These are phyloP conservation scores for Lymantria dispar DNA, from an alignment of 2,888 invertebrate species.

Conservation along the genomic window DNA sequence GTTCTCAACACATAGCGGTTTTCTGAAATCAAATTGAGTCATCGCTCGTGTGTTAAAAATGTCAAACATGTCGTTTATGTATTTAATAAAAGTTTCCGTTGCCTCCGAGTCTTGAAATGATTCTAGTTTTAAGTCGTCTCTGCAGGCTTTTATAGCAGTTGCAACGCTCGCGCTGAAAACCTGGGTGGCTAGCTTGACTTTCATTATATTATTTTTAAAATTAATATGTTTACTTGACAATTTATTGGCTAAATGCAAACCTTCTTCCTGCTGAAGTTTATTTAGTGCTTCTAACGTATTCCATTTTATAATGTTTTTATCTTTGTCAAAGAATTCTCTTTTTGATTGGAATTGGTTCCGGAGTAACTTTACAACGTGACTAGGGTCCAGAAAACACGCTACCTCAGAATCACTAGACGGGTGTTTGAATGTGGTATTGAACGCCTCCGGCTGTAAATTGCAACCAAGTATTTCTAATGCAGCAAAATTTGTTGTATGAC, in stretches of 20 bases:
- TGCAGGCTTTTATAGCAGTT: conserved; percentile 1
- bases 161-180: conserved; percentile 1
- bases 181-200: conserved; percentile 6
- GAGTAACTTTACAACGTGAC: conserved; percentile 1
- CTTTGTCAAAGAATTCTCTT: neutral
- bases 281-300: neutral
- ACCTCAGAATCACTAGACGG: neutral
- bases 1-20: conserved; percentile 4
- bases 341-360: neutral
- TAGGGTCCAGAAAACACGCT: neutral
- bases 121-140: neutral
- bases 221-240: neutral
- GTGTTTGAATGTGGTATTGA: neutral
- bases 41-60: too few relatives aligned
- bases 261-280: neutral
- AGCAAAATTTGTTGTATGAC: neutral
- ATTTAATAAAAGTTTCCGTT: conserved; percentile 3
- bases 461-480: neutral
- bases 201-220: conserved; percentile 4
- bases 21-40: conserved; percentile 3
- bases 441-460: neutral
- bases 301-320: neutral
- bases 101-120: neutral
- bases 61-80: too few relatives aligned
- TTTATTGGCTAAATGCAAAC: conserved; percentile 1